Evolutionary conservation across 2,888 invertebrate species (phyloP).

Genomic region (Microdon myrmicae): DNA sequence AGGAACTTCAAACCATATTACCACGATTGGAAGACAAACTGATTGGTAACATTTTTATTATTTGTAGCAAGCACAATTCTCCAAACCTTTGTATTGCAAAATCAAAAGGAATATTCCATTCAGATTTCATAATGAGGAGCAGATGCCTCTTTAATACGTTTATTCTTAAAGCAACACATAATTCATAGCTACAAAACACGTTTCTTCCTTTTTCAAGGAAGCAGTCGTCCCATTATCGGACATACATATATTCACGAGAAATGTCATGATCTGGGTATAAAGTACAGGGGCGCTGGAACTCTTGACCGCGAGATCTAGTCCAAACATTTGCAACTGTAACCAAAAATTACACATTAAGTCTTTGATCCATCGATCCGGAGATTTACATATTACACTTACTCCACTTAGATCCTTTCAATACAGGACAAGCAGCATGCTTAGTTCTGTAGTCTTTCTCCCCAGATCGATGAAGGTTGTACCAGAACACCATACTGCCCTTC

Average conservation of each 20-base stretch:
- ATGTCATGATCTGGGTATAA: constrained; percentile 57
- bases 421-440: constrained; percentile 62
- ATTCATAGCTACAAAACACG: too few relatives aligned
- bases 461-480: constrained; percentile 61
- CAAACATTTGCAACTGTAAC: constrained; percentile 83
- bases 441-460: constrained; percentile 60
- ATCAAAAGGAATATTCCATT: background rate
- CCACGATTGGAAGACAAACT: too few relatives aligned
- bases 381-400: constrained; percentile 17
- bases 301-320: constrained; percentile 86
- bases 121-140: too few relatives aligned
- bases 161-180: too few relatives aligned
- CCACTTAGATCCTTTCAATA: constrained; percentile 61
- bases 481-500: constrained; percentile 71
- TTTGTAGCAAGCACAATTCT: too few relatives aligned
- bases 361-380: background rate
- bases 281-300: constrained; percentile 73
- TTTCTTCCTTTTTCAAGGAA: too few relatives aligned
- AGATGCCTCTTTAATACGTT: too few relatives aligned
- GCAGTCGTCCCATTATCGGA: too few relatives aligned
- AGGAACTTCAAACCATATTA: too few relatives aligned
- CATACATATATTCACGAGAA: constrained; percentile 54
- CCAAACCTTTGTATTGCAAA: background rate
- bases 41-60: too few relatives aligned
- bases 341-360: background rate